These are phyloP conservation scores for Formica aserva DNA, from an alignment of 2,888 invertebrate genomes.

Conservation along the genomic window DNA sequence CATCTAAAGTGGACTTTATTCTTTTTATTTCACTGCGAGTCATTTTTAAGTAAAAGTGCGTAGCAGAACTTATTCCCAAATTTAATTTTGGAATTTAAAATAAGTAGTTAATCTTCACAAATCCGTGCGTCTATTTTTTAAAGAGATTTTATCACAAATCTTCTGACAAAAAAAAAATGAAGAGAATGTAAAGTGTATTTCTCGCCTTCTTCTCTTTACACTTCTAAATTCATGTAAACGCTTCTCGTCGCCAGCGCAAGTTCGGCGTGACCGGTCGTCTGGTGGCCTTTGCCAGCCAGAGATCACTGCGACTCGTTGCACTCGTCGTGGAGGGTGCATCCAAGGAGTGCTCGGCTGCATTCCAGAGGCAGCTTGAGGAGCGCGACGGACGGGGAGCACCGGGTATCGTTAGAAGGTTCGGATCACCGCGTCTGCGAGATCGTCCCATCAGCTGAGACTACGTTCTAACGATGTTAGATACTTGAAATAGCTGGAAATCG, in stretches of 20 bases:
- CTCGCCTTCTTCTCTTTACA: background rate
- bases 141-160: background rate
- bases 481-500: slow-evolving; percentile 24
- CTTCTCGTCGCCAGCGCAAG: slow-evolving; percentile 27
- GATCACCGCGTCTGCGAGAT: background rate
- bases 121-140: background rate
- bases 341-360: slow-evolving; percentile 70
- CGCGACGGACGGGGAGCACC: slow-evolving; percentile 4
- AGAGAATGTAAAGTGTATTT: background rate
- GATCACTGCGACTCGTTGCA: slow-evolving; percentile 56
- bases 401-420: slow-evolving; percentile 34
- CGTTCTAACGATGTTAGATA: slow-evolving; percentile 40
- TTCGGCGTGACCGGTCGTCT: slow-evolving; percentile 61
- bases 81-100: background rate
- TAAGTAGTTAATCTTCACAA: background rate
- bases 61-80: background rate
- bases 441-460: slow-evolving; percentile 10
- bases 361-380: slow-evolving; percentile 50
- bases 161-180: background rate
- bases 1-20: background rate
- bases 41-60: background rate
- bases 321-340: slow-evolving; percentile 57
- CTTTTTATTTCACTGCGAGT: background rate
- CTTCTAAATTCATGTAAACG: background rate
- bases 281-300: slow-evolving; percentile 65